Base-by-base conservation (phyloP, 1,140 invertebrate genomes). In the Drosophila subobscura region DNA sequence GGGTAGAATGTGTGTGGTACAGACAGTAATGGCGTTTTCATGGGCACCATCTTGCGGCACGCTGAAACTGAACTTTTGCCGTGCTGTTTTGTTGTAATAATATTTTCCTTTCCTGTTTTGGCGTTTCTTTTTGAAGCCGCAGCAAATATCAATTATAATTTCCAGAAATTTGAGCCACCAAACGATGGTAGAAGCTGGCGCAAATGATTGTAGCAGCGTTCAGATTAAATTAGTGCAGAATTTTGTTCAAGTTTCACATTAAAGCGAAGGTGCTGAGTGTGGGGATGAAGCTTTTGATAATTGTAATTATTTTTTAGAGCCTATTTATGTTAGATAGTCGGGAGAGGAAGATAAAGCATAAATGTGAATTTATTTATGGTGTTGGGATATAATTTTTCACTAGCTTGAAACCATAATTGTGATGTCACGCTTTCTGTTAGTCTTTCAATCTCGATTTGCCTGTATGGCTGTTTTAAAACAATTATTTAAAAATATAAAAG, bases 141-240 rank as follows among this genome's bases (percentile, higher is more conserved):
- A 12, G 55, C 60, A 67, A 80, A 80, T 80, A 80, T 77, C 78
- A 80, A 81, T 80, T 80, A 80, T 72, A 80, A 80, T 76, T 79
- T 67, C 42, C 45, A 51, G 60, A 72, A 65, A 70, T 59, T 79
- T 59, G 58, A 79, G 77, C 42, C 41, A 20, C 29, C 51, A 56
- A 57, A 42, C 57, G 51, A 25, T 22, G 40, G 7, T 23, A 10
- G 22, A 33, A 52, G 29, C 51, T 63, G 77, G 45, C 40, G 25
- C 27, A 66, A 67, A 79, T 57, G 50, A 47, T 22, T 64, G 57
- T 33, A 37, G 3, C 50, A 50, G n/a, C 14, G 6, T 59, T 59
- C 20, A 22, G 5, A 0, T 16, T 16, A 37, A 72, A 64, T 60
- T 41, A 57, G 33, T 63, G 22, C 49, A 44, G 29, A 23, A 22